Evolutionary conservation across 2,888 invertebrate species (phyloP), one percentile per base, ranked within the genome.

Genomic region (Euclidia mi): DNA sequence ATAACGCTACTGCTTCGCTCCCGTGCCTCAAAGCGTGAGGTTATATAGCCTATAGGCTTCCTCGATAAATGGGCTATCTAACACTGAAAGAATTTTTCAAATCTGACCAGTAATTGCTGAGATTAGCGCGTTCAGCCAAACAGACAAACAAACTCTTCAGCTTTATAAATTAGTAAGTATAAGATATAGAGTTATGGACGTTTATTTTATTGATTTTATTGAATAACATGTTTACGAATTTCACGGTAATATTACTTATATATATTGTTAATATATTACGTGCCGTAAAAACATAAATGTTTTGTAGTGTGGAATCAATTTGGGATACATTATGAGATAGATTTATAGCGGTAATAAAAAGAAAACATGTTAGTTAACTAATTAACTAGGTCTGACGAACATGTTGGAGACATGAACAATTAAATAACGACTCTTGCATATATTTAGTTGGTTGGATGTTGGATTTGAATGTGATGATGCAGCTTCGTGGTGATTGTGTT

Each of bases 291-390:
- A 47, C 48, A 58, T 63, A 56, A 61, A 70, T 58, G 62, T 62
- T 57, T 50, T 25, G 41, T 56, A 58, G 49, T 64, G 53, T 69
- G 65, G 57, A 71, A 74, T 74, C 65, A 74, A 74, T 73, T 74
- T 74, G 46, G 60, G 55, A 52, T 29, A 58, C 68, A 74, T 74
- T 65, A 62, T 59, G 44, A 31, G 28, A 28, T 6, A 53, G 57
- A 75, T 74, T 69, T 74, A 71, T 69, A 44, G 3, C 12, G 2
- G 46, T 51, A 41, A 57, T 74, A 56, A 71, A 71, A 56, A 35
- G 29, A 60, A 29, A 71, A 74, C 68, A 50, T 59, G 71, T 71
- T 73, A 42, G 17, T 38, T 29, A 2, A 53, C 59, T 59, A 65
- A 73, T 69, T 64, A 63, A 35, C 34, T 29, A 4, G 46, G 57